Evolutionary conservation across 2,113 vertebrate species (phyloP), one percentile per base, ranked within the genome.

Genomic region (Litocranius walleri): DNA sequence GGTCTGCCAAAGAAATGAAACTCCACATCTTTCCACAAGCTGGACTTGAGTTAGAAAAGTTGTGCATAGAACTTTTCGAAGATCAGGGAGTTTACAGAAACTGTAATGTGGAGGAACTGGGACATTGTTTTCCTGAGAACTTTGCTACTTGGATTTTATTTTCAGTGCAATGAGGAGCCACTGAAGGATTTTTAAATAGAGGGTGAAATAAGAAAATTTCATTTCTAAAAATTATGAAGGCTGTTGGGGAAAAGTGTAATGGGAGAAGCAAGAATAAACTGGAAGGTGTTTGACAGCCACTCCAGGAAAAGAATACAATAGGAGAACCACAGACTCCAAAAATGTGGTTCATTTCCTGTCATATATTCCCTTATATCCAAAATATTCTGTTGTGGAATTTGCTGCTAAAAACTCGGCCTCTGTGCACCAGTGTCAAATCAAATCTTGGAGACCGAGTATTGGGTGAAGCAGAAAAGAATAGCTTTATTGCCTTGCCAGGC

Each of bases 141-240:
- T 95, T 92, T 88, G 17, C 54, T 59, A 92, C 48, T 78, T 57
- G 59, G 33, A 87, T 95, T 96, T 97, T 97, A 96, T 97, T 95
- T 88, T 94, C 89, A 67, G 48, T 87, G 48, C 21, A 48, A 11
- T 8, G 48, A 94, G 81, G 61, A 67, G 59, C 54, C 52, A 67
- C 13, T 50, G 95, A 90, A 97, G 36, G 56, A 33, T 90, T 96
- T 97, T 61, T 94, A 94, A 94, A 89, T 62, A 93, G 64, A 57
- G 1, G 3, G 50, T 13, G 50, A 92, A 81, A 90, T 93, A 90
- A 90, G 90, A 94, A 95, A 94, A 88, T 97, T 96, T 96, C 74
- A 90, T 92, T 86, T 96, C 90, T 61, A 88, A 92, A 95, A 97
- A 92, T 94, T 77, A 94, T 92, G 90, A 90, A 43, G 40, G 81